Evolutionary conservation across 2,797 vertebrate genomes (phyloP).

Genomic region (Halcyon leucocephala): DNA sequence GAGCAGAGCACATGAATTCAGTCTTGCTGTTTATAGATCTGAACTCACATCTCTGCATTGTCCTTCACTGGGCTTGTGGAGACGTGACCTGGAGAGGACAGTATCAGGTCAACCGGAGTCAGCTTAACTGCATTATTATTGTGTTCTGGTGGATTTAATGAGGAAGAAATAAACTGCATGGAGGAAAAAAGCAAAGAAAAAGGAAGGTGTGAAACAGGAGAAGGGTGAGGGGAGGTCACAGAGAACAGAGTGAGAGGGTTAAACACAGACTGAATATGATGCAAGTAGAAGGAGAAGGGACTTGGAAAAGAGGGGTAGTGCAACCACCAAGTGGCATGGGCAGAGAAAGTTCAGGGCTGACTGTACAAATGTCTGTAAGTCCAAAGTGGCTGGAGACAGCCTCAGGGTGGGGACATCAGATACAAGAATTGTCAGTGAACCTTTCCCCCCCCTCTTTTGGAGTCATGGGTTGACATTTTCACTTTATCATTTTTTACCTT

Average conservation of each 20-base stretch:
- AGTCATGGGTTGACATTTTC: not conserved
- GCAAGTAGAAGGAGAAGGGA: not conserved
- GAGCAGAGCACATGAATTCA: not conserved
- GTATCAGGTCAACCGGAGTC: not conserved
- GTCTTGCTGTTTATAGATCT: not conserved
- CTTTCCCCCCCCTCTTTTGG: no score
- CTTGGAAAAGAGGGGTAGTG: not conserved
- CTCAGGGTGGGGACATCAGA: not conserved
- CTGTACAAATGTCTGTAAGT: not conserved
- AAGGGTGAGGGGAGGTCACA: not conserved
- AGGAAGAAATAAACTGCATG: not conserved
- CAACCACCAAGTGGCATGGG: fast-evolving
- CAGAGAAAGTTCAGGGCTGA: not conserved
- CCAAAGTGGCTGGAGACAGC: not conserved
- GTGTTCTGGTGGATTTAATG: not conserved
- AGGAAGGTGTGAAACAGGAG: not conserved
- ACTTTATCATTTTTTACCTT: not conserved
- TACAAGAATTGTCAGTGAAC: not conserved
- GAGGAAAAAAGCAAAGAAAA: not conserved
- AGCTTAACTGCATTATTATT: not conserved
- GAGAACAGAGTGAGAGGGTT: not conserved
- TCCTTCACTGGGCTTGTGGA: not conserved
- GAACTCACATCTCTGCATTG: not conserved
- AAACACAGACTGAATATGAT: not conserved
- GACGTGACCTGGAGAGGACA: not conserved